A percentile compares a stretch with the other conserved stretches of the same genome.
Conservation (phyloP, 1,140 invertebrate species). For the Riptortus pedestris region DNA sequence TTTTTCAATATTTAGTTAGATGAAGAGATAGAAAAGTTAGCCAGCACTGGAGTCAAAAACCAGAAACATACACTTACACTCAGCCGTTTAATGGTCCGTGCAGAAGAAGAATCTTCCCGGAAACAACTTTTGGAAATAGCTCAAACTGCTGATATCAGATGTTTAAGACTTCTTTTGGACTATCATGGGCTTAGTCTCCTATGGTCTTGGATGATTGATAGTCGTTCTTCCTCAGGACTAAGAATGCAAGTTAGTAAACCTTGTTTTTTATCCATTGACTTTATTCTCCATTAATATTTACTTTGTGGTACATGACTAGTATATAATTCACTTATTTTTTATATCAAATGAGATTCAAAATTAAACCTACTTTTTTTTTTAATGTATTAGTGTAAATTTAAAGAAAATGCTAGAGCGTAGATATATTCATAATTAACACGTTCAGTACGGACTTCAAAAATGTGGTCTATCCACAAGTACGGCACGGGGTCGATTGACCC, state of each 20-base stretch:
- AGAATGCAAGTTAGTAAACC: slow-evolving; percentile 43
- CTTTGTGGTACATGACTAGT: no score
- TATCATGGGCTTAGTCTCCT: slow-evolving; percentile 84
- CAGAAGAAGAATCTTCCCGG: slow-evolving; percentile 65
- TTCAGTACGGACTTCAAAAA: no score
- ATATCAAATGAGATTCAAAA: no score
- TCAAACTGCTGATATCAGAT: slow-evolving; percentile 62
- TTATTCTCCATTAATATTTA: slow-evolving; percentile 17
- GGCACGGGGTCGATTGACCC: no score
- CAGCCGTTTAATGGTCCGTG: slow-evolving; percentile 82
- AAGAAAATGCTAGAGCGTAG: no score
- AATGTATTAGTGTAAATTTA: no score
- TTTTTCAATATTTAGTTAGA: slow-evolving; percentile 59
- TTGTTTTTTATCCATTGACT: neutral
- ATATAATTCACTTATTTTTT: no score
- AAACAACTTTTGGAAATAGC: slow-evolving; percentile 53
- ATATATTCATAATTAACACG: no score
- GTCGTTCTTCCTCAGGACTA: slow-evolving; percentile 39
- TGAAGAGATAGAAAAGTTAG: slow-evolving; percentile 65
- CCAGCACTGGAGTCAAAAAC: slow-evolving; percentile 67
- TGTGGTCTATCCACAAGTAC: no score
- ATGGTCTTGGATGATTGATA: slow-evolving; percentile 82
- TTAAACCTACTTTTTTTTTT: no score
- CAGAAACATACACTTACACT: slow-evolving; percentile 76
- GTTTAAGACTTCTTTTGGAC: slow-evolving; percentile 79